A percentile compares a stretch with the other conserved stretches of the same genome.
Evolutionary conservation across 53 echinoderm and acorn worm genomes (phyloP).

Genomic region (Mesocentrotus franciscanus): DNA sequence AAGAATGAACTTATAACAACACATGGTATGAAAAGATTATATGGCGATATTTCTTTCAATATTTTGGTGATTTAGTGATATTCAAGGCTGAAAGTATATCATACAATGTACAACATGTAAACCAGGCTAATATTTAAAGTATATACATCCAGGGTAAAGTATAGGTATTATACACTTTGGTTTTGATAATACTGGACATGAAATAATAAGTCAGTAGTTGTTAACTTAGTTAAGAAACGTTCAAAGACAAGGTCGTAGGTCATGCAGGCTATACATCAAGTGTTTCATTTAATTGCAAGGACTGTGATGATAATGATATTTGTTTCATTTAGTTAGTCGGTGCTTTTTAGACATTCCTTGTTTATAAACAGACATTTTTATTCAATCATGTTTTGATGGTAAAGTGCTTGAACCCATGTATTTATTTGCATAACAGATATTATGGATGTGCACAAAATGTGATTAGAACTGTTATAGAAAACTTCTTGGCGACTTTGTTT

Average conservation of each 20-base stretch:
- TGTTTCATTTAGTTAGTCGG: neutral
- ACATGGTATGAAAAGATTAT: neutral
- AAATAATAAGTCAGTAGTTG: neutral
- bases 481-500: neutral
- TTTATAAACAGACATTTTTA: neutral
- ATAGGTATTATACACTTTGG: constrained; percentile 7
- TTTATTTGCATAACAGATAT: neutral
- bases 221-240: neutral
- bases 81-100: neutral
- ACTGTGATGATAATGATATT: neutral
- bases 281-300: neutral
- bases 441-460: neutral
- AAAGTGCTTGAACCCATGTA: constrained; percentile 29
- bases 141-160: neutral
- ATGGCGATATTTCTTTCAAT: neutral
- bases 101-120: neutral
- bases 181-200: neutral
- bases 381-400: constrained; percentile 2
- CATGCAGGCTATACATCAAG: neutral
- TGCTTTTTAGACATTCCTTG: constrained; percentile 8
- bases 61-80: neutral
- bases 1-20: neutral
- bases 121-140: neutral
- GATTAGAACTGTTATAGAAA: neutral
- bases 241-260: neutral